Evolutionary conservation across 2,113 vertebrate genomes (phyloP).

Genomic region (Taurulus bubalis): DNA sequence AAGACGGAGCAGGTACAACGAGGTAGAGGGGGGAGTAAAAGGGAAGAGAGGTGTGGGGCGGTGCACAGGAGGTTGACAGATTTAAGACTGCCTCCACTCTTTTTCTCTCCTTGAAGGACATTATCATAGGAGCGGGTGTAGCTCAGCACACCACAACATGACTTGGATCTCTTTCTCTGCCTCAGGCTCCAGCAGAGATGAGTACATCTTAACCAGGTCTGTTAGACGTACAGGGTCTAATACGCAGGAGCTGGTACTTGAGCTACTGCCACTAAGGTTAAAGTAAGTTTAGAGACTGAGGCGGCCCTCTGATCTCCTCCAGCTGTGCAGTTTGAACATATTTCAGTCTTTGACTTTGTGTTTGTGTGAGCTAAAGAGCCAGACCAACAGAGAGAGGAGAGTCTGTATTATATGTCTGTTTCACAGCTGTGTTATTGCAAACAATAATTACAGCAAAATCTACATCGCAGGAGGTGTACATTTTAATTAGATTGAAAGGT

Average conservation of each 20-base stretch:
- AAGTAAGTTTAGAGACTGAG: constrained; percentile 20
- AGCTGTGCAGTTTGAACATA: constrained; percentile 35
- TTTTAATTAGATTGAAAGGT: constrained; percentile 26
- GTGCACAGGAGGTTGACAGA: constrained; percentile 41
- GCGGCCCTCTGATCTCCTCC: constrained; percentile 31
- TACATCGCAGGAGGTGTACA: background rate
- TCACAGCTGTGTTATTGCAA: constrained; percentile 4
- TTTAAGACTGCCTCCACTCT: constrained; percentile 45
- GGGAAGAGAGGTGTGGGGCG: constrained; percentile 26
- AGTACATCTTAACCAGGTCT: constrained; percentile 53
- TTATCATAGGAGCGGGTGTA: constrained; percentile 49
- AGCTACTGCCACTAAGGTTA: constrained; percentile 34
- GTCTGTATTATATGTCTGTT: background rate
- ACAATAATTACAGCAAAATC: constrained; percentile 18
- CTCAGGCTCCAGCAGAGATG: constrained; percentile 58
- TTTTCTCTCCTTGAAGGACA: constrained; percentile 48
- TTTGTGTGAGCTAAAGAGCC: background rate
- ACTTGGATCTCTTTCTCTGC: constrained; percentile 50
- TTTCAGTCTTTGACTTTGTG: background rate
- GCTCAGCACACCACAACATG: constrained; percentile 25
- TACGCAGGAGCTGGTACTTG: constrained; percentile 18
- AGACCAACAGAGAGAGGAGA: background rate
- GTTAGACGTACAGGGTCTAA: constrained; percentile 43
- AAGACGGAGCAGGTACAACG: constrained; percentile 18
- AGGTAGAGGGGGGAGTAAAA: background rate